These are phyloP conservation scores for Enteromius treurensis DNA, from an alignment of 2,797 vertebrate genomes.

Conservation along the genomic window DNA sequence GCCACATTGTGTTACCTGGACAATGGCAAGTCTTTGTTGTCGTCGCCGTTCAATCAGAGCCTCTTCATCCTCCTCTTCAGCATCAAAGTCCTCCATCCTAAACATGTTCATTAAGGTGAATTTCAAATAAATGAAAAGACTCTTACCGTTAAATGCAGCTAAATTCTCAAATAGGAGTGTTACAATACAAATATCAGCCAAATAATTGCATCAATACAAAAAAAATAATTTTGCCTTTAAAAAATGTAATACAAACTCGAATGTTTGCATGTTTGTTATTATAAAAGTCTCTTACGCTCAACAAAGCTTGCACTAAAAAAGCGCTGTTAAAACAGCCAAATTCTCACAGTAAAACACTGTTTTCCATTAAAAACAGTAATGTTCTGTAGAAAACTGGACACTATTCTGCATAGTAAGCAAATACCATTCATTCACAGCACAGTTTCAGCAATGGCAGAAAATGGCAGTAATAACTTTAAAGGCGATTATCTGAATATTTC, in stretches of 20 bases:
- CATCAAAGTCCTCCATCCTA: conserved; percentile 96
- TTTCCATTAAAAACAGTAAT: background rate
- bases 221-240: background rate
- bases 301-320: background rate
- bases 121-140: background rate
- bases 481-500: too few relatives aligned
- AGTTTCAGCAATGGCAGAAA: too few relatives aligned
- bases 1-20: conserved; percentile 81
- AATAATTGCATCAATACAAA: background rate
- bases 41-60: conserved; percentile 94
- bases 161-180: background rate
- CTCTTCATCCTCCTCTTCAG: conserved; percentile 97
- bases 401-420: background rate
- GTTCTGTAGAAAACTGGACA: background rate
- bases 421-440: too few relatives aligned
- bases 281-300: background rate
- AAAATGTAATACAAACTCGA: background rate
- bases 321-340: background rate
- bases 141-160: background rate
- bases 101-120: background rate
- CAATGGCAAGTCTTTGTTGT: conserved; percentile 92
- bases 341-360: background rate
- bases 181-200: background rate
- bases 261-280: background rate
- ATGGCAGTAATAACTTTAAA: too few relatives aligned